Evolutionary conservation across 2,113 vertebrate species (phyloP).

Genomic region (Dicerorhinus sumatrensis): DNA sequence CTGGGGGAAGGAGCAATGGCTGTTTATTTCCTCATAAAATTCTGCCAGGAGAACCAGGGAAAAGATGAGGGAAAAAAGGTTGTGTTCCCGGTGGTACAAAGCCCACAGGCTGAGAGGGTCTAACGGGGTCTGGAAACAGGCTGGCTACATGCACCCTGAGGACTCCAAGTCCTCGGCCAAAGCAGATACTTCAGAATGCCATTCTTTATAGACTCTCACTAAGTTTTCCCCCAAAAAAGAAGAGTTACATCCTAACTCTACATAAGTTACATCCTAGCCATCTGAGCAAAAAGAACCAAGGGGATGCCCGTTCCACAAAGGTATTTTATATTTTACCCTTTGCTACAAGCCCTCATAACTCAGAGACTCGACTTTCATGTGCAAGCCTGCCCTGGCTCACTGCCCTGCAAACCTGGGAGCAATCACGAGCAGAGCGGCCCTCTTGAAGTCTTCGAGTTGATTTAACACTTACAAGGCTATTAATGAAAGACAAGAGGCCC

Average conservation of each 20-base stretch:
- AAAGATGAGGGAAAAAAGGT: background rate
- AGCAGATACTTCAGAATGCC: background rate
- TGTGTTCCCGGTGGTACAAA: no score
- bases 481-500: conserved; percentile 25
- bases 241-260: background rate
- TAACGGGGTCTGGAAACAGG: background rate
- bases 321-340: background rate
- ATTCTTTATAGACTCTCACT: background rate
- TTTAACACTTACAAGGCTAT: conserved; percentile 7
- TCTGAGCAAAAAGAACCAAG: background rate
- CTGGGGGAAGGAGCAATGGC: background rate
- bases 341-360: background rate
- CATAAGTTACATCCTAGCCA: background rate
- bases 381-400: background rate
- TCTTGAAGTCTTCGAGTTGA: background rate
- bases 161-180: background rate
- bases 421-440: background rate
- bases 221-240: background rate
- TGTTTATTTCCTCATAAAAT: background rate
- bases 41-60: background rate
- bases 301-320: background rate
- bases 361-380: background rate
- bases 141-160: no score
- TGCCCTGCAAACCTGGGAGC: background rate
- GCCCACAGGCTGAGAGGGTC: background rate